phyloP scores from a whole-genome alignment of 2,888 invertebrate species.

The Alitta virens region DNA sequence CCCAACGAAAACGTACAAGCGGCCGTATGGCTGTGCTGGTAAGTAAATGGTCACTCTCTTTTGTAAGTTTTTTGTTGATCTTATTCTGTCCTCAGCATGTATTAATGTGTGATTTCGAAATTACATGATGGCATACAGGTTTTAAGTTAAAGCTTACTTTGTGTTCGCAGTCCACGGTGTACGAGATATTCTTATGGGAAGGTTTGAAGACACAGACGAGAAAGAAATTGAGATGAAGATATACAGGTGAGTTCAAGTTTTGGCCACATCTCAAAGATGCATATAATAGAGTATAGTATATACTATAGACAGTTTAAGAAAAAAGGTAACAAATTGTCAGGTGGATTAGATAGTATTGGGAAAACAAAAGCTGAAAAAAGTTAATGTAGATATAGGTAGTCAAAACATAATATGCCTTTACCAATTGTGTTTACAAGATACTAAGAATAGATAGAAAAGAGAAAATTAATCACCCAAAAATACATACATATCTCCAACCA shows the following conservation, averaged over 20 bases:
- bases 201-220: slow-evolving; percentile 36
- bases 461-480: too few species aligned
- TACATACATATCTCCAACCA: too few species aligned
- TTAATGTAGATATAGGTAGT: too few species aligned
- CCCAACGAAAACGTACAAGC: slow-evolving; percentile 53
- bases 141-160: slow-evolving; percentile 3
- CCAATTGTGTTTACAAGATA: too few species aligned
- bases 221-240: slow-evolving; percentile 48
- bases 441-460: too few species aligned
- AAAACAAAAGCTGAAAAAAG: too few species aligned
- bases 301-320: too few species aligned
- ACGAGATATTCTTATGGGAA: slow-evolving; percentile 37
- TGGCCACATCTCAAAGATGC: too few species aligned
- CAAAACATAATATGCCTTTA: too few species aligned
- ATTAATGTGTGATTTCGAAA: neutral
- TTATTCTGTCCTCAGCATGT: neutral
- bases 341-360: too few species aligned
- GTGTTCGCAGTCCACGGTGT: slow-evolving; percentile 40
- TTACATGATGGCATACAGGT: neutral
- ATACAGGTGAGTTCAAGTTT: slow-evolving; percentile 43
- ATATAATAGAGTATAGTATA: too few species aligned
- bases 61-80: neutral
- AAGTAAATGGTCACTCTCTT: slow-evolving; percentile 13
- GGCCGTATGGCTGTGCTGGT: slow-evolving; percentile 85
- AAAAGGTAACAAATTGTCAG: too few species aligned